Percentiles rank a stretch among this genome's conserved stretches.
Evolutionary conservation across 2,888 invertebrate species (phyloP).

Genomic region (Caenorhabditis becei): DNA sequence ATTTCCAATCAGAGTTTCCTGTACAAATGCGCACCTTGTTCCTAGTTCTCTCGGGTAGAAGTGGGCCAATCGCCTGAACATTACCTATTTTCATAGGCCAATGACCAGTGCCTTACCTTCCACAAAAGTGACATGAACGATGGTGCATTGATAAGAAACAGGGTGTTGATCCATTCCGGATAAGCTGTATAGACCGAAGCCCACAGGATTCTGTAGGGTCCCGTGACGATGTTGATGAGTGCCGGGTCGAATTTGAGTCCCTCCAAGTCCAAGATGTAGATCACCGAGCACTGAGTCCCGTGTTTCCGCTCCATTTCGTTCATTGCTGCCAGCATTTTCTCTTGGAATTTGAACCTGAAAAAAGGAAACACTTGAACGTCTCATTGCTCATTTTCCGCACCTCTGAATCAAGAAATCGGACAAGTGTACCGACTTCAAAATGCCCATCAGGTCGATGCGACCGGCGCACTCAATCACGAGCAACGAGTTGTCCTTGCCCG

Average conservation of each 20-base stretch:
- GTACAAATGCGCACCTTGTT: slow-evolving; percentile 72
- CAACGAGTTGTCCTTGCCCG: slow-evolving; percentile 70
- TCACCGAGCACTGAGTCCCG: slow-evolving; percentile 68
- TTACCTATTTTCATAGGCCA: neutral
- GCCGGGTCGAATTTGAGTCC: slow-evolving; percentile 75
- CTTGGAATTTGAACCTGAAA: slow-evolving; percentile 71
- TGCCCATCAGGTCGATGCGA: slow-evolving; percentile 74
- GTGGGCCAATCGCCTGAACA: slow-evolving; percentile 67
- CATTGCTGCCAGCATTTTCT: slow-evolving; percentile 71
- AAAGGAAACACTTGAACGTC: too few relatives aligned
- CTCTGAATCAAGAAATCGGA: slow-evolving; percentile 74
- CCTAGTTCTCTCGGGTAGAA: slow-evolving; percentile 76
- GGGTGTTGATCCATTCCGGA: slow-evolving; percentile 75
- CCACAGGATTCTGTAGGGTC: slow-evolving; percentile 77
- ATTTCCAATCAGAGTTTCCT: slow-evolving; percentile 67
- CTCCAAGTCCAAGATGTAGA: slow-evolving; percentile 76
- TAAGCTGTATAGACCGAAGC: slow-evolving; percentile 75
- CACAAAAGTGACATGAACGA: slow-evolving; percentile 74
- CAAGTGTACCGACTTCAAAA: slow-evolving; percentile 72
- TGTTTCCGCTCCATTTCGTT: slow-evolving; percentile 71
- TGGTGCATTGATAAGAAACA: slow-evolving; percentile 74
- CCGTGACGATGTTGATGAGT: slow-evolving; percentile 73
- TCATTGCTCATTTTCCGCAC: slow-evolving; percentile 7
- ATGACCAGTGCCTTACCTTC: slow-evolving; percentile 60
- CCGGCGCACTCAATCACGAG: slow-evolving; percentile 77